Percentiles rank a stretch among this genome's conserved stretches.
phyloP scores from a whole-genome alignment of 2,888 invertebrate genomes.

The Dicranocentrus wangi region DNA sequence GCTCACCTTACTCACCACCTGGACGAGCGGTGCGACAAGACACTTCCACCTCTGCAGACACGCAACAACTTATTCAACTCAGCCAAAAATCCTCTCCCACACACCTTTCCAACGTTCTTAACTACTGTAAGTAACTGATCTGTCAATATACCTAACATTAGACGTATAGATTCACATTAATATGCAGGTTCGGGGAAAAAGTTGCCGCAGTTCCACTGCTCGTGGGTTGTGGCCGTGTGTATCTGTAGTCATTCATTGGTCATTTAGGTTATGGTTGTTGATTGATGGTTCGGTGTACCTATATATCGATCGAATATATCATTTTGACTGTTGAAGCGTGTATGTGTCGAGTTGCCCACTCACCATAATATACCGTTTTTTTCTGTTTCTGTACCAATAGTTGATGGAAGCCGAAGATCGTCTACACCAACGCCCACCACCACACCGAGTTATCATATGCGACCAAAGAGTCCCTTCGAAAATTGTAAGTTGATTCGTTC shows the following conservation, averaged over 20 bases:
- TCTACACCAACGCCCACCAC: constrained; percentile 57
- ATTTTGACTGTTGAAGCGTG: neutral
- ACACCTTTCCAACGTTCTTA: constrained; percentile 57
- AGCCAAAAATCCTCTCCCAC: constrained; percentile 52
- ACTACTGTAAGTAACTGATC: constrained; percentile 54
- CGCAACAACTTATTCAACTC: constrained; percentile 51
- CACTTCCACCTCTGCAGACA: constrained; percentile 33
- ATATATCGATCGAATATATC: constrained; percentile 1
- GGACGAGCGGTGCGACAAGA: constrained; percentile 58
- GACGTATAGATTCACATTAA: too few species aligned
- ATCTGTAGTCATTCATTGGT: too few species aligned
- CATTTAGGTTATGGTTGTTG: too few species aligned
- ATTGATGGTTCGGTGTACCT: too few species aligned
- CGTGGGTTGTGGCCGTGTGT: too few species aligned
- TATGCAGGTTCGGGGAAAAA: neutral
- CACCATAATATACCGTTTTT: neutral
- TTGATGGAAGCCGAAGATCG: constrained; percentile 57
- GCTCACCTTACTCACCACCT: constrained; percentile 35
- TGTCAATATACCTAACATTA: too few species aligned
- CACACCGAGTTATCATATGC: constrained; percentile 37
- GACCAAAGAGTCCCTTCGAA: constrained; percentile 63
- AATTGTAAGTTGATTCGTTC: constrained; percentile 42
- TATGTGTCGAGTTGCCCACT: too few species aligned
- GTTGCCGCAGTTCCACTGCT: too few species aligned
- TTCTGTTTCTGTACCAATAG: constrained; percentile 41